These are phyloP conservation scores for Enteromius thamalakanensis DNA, from an alignment of 2,797 vertebrate genomes.

Conservation along the genomic window DNA sequence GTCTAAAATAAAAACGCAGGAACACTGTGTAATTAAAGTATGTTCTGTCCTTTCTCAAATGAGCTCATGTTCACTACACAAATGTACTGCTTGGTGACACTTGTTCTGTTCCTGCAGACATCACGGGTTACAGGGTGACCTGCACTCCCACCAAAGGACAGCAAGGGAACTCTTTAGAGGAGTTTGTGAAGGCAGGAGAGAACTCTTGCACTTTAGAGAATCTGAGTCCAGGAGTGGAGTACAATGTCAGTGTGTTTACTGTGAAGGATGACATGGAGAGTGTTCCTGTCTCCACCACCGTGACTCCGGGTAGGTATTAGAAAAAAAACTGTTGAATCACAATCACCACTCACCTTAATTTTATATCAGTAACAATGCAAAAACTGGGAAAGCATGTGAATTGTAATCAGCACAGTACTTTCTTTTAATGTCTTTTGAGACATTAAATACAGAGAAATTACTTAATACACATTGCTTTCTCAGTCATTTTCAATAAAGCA, in stretches of 20 bases:
- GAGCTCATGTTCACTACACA: not conserved
- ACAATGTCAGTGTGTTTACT: slow-evolving; percentile 93
- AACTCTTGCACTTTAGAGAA: slow-evolving; percentile 91
- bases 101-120: slow-evolving; percentile 72
- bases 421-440: slow-evolving; percentile 13
- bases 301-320: slow-evolving; percentile 84
- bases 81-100: not conserved
- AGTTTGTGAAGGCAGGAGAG: slow-evolving; percentile 86
- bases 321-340: not conserved
- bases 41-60: not conserved
- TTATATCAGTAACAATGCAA: not conserved
- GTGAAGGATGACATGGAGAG: slow-evolving; percentile 93
- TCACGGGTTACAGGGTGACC: slow-evolving; percentile 92
- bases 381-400: not conserved
- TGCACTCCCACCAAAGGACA: slow-evolving; percentile 87
- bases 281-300: slow-evolving; percentile 83
- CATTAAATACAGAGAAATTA: not conserved
- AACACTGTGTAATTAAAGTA: not conserved
- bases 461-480: slow-evolving; percentile 29
- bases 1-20: not conserved
- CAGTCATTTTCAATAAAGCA: not conserved
- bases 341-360: not conserved
- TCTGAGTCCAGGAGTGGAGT: slow-evolving; percentile 91
- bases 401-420: slow-evolving; percentile 9
- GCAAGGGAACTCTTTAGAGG: slow-evolving; percentile 88